Evolutionary conservation across 2,797 vertebrate species (phyloP), one percentile per base, ranked within the genome.

Genomic region (Muraenolepis orangiensis): DNA sequence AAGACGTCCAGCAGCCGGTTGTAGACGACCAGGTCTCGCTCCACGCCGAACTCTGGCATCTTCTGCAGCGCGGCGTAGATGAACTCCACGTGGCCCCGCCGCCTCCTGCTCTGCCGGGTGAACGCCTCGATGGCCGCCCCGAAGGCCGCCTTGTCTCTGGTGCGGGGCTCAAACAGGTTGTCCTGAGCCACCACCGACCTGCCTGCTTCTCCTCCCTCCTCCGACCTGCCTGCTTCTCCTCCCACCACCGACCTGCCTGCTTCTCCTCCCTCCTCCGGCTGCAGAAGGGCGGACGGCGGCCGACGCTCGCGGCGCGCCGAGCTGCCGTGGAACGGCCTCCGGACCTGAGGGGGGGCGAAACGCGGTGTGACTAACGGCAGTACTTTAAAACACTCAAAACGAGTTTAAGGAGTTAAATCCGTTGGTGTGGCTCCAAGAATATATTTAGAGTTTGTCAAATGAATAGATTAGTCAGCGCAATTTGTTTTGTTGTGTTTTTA

Each of bases 1-100:
- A 97, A 97, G 64, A 98, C 81, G 0, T 96, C 96, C 66, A 98
- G 87, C 72, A 98, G 89, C 81, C 90, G 92, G 93, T 98, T 96
- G 86, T 98, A 98, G 72, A 95, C 82, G 0, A 78, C 8, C 4
- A 97, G 72, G 84, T 97, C 95, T 8, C 83, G 81, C 88, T 96
- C 93, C 20, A 98, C 94, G 0, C 95, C 94, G 0, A 93, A 98
- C 71, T 96, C 93, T 0, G 87, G 90, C 96, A 98, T 98, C 90
- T 95, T 95, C 79, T 86, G 91, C 78, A 97, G 85, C 2, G 96
- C 96, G 0, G 95, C 91, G 28, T 98, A 96, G 79, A 97, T 96
- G 36, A 98, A 96, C 86, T 98, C 96, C 64, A 98, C 91, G 0
- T 97, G 96, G 4, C 96, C 96, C 0, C 95, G 92, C 10, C 93